Conservation (phyloP, 2,797 vertebrate species). For the Ceryle rudis region DNA sequence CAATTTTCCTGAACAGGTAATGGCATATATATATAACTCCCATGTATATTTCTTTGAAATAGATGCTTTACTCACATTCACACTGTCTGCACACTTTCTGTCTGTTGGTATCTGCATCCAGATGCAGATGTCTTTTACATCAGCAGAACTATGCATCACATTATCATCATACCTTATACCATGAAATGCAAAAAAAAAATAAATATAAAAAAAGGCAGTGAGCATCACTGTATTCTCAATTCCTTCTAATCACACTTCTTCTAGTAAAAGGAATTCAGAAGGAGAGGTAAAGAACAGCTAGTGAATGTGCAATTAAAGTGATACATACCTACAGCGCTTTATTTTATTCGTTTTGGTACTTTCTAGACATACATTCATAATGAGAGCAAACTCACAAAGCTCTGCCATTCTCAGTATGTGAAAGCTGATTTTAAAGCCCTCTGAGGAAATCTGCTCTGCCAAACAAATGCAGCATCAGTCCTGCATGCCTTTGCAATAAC, state of each 20-base stretch:
- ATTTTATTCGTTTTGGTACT: background rate
- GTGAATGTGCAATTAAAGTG: background rate
- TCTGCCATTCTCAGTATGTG: background rate
- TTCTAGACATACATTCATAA: background rate
- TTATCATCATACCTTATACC: background rate
- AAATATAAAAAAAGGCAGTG: background rate
- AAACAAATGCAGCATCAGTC: background rate
- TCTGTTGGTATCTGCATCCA: background rate
- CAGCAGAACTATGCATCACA: background rate
- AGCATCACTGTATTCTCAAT: background rate
- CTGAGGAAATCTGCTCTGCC: background rate
- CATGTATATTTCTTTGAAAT: background rate
- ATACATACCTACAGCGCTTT: background rate
- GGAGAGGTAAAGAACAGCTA: background rate
- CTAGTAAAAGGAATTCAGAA: background rate
- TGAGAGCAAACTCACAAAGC: background rate
- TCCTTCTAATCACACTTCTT: background rate
- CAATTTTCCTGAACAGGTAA: background rate
- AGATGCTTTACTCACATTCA: background rate
- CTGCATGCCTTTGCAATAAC: background rate
- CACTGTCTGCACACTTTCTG: background rate
- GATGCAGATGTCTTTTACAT: background rate
- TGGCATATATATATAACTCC: background rate
- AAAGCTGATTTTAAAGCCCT: background rate
- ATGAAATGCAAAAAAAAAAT: background rate